phyloP scores from a whole-genome alignment of 2,797 vertebrate species.

The Sebastes iracundus region DNA sequence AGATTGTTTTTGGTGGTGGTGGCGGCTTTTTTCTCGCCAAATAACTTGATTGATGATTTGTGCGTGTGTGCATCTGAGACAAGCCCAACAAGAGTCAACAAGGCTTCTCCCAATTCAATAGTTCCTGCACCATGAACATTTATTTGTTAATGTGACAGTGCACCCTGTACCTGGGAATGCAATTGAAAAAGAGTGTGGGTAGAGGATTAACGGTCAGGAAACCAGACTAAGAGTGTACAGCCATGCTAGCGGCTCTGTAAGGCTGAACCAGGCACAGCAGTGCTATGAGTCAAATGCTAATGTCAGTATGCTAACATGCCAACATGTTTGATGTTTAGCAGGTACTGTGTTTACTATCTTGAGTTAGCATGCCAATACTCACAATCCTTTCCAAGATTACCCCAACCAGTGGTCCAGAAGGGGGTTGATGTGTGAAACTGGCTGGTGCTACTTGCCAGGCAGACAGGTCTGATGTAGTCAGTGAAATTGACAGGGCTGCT shows the following conservation, averaged over 20 bases:
- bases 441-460: slow-evolving; percentile 76
- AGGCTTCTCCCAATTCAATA: too few relatives aligned
- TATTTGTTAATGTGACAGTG: background rate
- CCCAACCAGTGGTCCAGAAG: slow-evolving; percentile 81
- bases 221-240: background rate
- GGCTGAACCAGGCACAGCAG: background rate
- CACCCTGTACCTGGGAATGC: background rate
- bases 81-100: too few relatives aligned
- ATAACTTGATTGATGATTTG: background rate
- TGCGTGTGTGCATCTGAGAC: too few relatives aligned
- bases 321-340: background rate
- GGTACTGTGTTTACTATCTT: background rate
- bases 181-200: background rate
- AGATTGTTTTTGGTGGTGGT: background rate
- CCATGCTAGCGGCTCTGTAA: background rate
- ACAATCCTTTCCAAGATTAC: slow-evolving; percentile 35
- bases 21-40: background rate
- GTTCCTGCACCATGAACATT: background rate
- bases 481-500: slow-evolving; percentile 60
- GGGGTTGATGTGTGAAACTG: slow-evolving; percentile 49
- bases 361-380: background rate
- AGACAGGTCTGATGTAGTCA: slow-evolving; percentile 79
- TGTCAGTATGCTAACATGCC: background rate
- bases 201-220: background rate
- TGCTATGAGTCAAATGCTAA: background rate